These are phyloP conservation scores for Trematomus bernacchii DNA, from an alignment of 2,797 vertebrate species.

Conservation along the genomic window DNA sequence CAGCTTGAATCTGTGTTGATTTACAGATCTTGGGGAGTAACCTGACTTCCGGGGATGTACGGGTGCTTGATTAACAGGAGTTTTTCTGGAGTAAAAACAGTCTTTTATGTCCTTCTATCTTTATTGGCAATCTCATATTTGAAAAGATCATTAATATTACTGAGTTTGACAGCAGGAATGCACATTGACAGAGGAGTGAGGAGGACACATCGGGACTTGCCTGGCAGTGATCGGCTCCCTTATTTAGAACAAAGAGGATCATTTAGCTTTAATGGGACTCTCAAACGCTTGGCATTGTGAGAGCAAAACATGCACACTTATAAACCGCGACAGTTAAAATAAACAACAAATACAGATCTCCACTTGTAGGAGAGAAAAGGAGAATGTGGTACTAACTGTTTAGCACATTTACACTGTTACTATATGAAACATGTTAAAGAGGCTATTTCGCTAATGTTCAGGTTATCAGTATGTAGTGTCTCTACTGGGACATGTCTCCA, in stretches of 20 bases:
- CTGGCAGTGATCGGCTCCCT: slow-evolving; percentile 40
- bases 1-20: slow-evolving; percentile 39
- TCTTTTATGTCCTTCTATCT: slow-evolving; percentile 6
- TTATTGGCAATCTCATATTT: background rate
- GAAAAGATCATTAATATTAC: background rate
- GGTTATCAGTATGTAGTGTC: too few species aligned
- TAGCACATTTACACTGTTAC: background rate
- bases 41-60: slow-evolving; percentile 35
- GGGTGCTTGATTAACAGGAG: slow-evolving; percentile 19
- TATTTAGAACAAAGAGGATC: slow-evolving; percentile 61
- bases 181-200: slow-evolving; percentile 29
- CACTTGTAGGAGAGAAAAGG: slow-evolving; percentile 24
- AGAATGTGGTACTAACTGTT: background rate
- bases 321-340: slow-evolving; percentile 55
- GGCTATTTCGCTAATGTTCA: too few species aligned
- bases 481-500: too few species aligned
- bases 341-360: slow-evolving; percentile 55
- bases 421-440: background rate
- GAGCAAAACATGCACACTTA: slow-evolving; percentile 50
- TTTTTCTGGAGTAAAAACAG: slow-evolving; percentile 17
- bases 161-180: slow-evolving; percentile 41
- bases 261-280: slow-evolving; percentile 47
- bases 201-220: slow-evolving; percentile 59
- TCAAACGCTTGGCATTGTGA: slow-evolving; percentile 43
- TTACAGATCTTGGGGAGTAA: slow-evolving; percentile 27